These are phyloP conservation scores for Aricia artaxerxes DNA, from an alignment of 2,888 invertebrate genomes.

Conservation along the genomic window DNA sequence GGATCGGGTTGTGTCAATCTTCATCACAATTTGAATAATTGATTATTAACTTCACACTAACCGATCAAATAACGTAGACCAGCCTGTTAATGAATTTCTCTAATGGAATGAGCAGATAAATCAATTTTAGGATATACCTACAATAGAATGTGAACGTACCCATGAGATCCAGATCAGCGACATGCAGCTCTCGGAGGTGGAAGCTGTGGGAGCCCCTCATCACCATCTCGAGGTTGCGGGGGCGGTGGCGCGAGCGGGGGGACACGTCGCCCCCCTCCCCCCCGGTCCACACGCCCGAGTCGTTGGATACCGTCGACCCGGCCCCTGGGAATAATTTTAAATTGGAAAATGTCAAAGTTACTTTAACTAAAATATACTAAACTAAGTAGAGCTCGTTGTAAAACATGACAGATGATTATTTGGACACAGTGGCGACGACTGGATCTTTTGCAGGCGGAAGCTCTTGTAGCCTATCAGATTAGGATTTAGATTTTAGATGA, in stretches of 20 bases:
- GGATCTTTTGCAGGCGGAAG: background rate
- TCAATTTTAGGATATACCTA: too few species aligned
- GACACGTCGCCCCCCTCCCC: slow-evolving; percentile 67
- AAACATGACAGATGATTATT: too few species aligned
- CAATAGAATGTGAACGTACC: slow-evolving; percentile 50
- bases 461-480: background rate
- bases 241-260: slow-evolving; percentile 74
- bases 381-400: too few species aligned
- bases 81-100: too few species aligned
- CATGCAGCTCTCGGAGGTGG: slow-evolving; percentile 85
- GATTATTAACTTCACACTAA: too few species aligned
- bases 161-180: slow-evolving; percentile 74
- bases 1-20: too few species aligned
- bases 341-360: background rate
- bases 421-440: background rate
- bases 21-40: too few species aligned
- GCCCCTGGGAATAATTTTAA: slow-evolving; percentile 51
- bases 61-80: too few species aligned
- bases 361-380: too few species aligned
- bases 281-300: slow-evolving; percentile 82
- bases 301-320: slow-evolving; percentile 83
- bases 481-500: background rate
- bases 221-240: slow-evolving; percentile 87
- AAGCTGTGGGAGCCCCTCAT: slow-evolving; percentile 87
- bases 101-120: too few species aligned